These are phyloP conservation scores for Electrophaes corylata DNA, from an alignment of 2,888 invertebrate species.

Conservation along the genomic window DNA sequence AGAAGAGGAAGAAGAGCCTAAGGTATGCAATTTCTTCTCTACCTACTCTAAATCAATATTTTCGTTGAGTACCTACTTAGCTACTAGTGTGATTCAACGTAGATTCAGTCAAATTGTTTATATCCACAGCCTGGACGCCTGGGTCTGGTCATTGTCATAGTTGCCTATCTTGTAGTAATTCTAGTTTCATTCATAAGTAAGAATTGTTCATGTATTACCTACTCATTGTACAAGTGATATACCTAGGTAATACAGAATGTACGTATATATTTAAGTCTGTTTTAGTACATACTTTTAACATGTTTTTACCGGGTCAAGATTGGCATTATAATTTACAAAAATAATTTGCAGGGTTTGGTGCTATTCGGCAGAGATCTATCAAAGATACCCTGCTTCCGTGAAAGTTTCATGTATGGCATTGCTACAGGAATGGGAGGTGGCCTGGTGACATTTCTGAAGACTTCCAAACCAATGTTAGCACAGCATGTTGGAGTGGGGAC, in stretches of 20 bases:
- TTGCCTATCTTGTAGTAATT: too few relatives aligned
- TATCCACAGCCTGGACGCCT: too few relatives aligned
- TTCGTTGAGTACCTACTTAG: too few relatives aligned
- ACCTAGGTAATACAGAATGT: too few relatives aligned
- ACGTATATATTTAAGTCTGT: too few relatives aligned
- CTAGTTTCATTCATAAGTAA: too few relatives aligned
- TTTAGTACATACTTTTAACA: background rate
- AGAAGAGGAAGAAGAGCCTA: conserved; percentile 64
- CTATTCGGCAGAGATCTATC: conserved; percentile 89
- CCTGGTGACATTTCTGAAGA: conserved; percentile 88
- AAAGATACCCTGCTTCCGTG: conserved; percentile 92
- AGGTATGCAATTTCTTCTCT: conserved; percentile 52
- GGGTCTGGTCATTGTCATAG: too few relatives aligned
- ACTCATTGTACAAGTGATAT: too few relatives aligned
- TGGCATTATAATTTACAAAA: background rate
- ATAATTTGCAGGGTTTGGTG: conserved; percentile 75
- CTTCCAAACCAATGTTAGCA: conserved; percentile 86
- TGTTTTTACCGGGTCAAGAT: background rate
- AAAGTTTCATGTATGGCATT: conserved; percentile 90
- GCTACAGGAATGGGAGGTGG: conserved; percentile 88
- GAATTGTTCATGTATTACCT: too few relatives aligned
- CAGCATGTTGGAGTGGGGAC: conserved; percentile 87
- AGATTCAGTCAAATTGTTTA: too few relatives aligned
- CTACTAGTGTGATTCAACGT: too few relatives aligned
- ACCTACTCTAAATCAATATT: too few relatives aligned